Evolutionary conservation across 2,797 vertebrate genomes (phyloP).

Genomic region (Percopsis omiscomaycus): DNA sequence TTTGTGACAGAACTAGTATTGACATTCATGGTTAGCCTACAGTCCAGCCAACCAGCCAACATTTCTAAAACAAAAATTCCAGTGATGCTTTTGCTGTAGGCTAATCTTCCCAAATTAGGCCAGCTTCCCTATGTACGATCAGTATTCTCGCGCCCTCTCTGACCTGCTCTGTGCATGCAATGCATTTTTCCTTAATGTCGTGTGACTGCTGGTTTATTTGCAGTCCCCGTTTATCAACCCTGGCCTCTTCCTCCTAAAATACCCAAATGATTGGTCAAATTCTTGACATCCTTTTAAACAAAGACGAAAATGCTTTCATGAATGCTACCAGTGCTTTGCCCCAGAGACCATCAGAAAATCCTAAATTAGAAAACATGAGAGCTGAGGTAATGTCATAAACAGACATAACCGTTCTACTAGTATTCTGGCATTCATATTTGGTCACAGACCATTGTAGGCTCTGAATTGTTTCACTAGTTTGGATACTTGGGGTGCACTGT

Average conservation of each 20-base stretch:
- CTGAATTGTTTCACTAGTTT: slow-evolving; percentile 60
- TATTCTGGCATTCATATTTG: slow-evolving; percentile 71
- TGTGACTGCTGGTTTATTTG: slow-evolving; percentile 81
- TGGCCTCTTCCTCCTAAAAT: slow-evolving; percentile 82
- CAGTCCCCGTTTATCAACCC: slow-evolving; percentile 83
- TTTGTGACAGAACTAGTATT: slow-evolving; percentile 38
- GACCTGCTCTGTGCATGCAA: slow-evolving; percentile 73
- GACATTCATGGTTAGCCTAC: slow-evolving; percentile 64
- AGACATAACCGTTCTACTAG: slow-evolving; percentile 58
- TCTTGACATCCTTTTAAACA: slow-evolving; percentile 80
- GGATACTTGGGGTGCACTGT: slow-evolving; percentile 37
- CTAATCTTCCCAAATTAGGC: slow-evolving; percentile 95
- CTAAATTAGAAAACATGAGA: slow-evolving; percentile 64
- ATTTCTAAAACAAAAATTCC: slow-evolving; percentile 80
- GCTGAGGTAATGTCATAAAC: slow-evolving; percentile 60
- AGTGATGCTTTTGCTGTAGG: slow-evolving; percentile 84
- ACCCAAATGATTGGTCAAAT: slow-evolving; percentile 80
- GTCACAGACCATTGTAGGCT: slow-evolving; percentile 54
- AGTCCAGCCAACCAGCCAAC: slow-evolving; percentile 47
- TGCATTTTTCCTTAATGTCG: slow-evolving; percentile 76
- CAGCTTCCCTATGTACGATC: slow-evolving; percentile 80
- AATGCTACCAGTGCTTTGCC: slow-evolving; percentile 52
- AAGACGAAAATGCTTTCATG: slow-evolving; percentile 68
- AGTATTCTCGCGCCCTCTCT: slow-evolving; percentile 77
- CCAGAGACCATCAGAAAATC: slow-evolving; percentile 60